Base-by-base conservation (phyloP, 2,888 invertebrate species). In the Notodonta dromedarius region DNA sequence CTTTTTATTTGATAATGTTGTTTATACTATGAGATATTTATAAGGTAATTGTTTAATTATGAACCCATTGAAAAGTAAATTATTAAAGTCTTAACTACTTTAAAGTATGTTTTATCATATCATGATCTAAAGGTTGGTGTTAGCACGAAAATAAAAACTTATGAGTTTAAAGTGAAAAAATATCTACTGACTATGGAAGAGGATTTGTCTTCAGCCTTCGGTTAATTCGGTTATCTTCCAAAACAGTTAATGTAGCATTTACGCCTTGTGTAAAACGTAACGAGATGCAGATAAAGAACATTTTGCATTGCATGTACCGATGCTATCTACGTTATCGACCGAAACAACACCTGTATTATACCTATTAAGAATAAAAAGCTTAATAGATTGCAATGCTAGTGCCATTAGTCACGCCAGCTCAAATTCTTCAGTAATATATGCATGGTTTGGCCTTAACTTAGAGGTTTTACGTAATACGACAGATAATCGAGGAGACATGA, bases 241-340 rank as follows among this genome's bases (percentile, higher is more conserved):
- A 46, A 46, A 46, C n/a, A 46, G 46, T 46, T 9, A 24, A 51
- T 51, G 12, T 24, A 24, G 16, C 11, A 51, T 51, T 51, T 24
- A 51, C 51, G 11, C 51, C 8, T 7, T 24, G 12, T 51, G 5
- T 53, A 16, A 50, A 16, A 9, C 53, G 11, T n/a, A 53, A 53
- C 35, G 4, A 53, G 53, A 4, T 7, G 24, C 6, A 55, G 55
- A 55, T 55, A 55, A 40, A 40, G 40, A 55, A 14, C 7, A 40
- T 16, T n/a, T 8, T 39, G 8, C 40, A 71, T 67, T 71, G 61
- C 70, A 69, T 65, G 65, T 58, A 61, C 69, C 63, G 90, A 90
- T 91, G 63, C 71, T 86, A 90, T 91, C 89, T 77, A 72, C 79
- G 83, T 89, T 90, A 91, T 88, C 78, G 87, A 82, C 82, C 83